phyloP scores from a whole-genome alignment of 2,888 invertebrate species.

The Eupeodes latifasciatus region DNA sequence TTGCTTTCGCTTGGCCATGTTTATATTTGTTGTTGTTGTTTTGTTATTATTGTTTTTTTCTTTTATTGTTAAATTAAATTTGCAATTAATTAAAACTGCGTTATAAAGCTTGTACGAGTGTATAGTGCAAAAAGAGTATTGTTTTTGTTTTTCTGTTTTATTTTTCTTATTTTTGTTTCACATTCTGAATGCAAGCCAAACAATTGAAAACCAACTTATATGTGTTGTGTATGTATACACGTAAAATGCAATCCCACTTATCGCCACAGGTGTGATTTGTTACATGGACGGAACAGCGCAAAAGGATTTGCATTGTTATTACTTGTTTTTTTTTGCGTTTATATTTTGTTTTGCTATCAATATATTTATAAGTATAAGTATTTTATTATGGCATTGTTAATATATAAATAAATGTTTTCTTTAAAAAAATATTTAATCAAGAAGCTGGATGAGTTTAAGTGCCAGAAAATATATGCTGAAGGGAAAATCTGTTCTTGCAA shows the following conservation, averaged over 20 bases:
- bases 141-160: constrained; percentile 27
- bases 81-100: constrained; percentile 65
- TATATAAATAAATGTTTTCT: constrained; percentile 27
- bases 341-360: neutral
- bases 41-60: constrained; percentile 27
- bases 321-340: neutral
- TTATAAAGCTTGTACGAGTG: neutral
- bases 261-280: constrained; percentile 61
- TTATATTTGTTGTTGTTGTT: constrained; percentile 3
- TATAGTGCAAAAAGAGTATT: constrained; percentile 35
- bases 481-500: constrained; percentile 7
- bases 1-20: constrained; percentile 52
- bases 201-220: constrained; percentile 32
- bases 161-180: constrained; percentile 33
- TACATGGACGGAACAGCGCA: constrained; percentile 33
- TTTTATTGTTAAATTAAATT: constrained; percentile 37
- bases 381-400: constrained; percentile 10
- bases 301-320: constrained; percentile 63
- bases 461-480: constrained; percentile 67
- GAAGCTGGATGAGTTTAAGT: constrained; percentile 56
- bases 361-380: constrained; percentile 12
- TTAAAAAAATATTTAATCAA: constrained; percentile 10
- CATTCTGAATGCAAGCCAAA: constrained; percentile 67
- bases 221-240: neutral
- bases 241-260: constrained; percentile 50